Percentiles rank a stretch among this genome's conserved stretches.
Evolutionary conservation across 2,113 vertebrate species (phyloP).

Genomic region (Accipiter cooperii): DNA sequence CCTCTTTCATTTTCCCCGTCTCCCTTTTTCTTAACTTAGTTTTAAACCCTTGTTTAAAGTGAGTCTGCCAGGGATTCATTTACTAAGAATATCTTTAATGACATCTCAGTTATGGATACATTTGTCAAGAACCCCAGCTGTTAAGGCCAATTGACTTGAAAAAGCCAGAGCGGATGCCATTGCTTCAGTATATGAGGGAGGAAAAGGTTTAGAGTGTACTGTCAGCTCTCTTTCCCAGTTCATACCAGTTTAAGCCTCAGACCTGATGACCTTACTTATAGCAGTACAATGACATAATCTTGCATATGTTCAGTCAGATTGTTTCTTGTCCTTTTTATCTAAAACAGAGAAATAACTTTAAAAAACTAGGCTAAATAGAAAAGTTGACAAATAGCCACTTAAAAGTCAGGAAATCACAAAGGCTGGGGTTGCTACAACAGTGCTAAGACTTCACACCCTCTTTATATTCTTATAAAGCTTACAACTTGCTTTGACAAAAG

Average conservation of each 20-base stretch:
- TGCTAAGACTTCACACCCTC: neutral
- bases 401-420: neutral
- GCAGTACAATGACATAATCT: neutral
- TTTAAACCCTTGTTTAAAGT: conserved; percentile 18
- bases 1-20: neutral
- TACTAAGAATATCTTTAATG: conserved; percentile 48
- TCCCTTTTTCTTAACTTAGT: neutral
- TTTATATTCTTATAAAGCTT: neutral
- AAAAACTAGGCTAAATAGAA: neutral
- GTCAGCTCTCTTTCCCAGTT: neutral
- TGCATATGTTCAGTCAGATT: neutral
- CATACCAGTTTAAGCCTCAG: neutral
- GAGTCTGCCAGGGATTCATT: neutral
- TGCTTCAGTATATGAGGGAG: neutral
- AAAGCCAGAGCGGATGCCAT: neutral
- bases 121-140: conserved; percentile 12
- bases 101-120: conserved; percentile 12
- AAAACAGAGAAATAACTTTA: neutral
- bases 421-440: neutral
- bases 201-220: neutral
- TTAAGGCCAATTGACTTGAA: neutral
- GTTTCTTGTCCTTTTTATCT: neutral
- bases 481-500: neutral
- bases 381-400: neutral
- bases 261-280: neutral